Evolutionary conservation across 2,113 vertebrate species (phyloP), one percentile per base, ranked within the genome.

Genomic region (Callithrix jacchus): DNA sequence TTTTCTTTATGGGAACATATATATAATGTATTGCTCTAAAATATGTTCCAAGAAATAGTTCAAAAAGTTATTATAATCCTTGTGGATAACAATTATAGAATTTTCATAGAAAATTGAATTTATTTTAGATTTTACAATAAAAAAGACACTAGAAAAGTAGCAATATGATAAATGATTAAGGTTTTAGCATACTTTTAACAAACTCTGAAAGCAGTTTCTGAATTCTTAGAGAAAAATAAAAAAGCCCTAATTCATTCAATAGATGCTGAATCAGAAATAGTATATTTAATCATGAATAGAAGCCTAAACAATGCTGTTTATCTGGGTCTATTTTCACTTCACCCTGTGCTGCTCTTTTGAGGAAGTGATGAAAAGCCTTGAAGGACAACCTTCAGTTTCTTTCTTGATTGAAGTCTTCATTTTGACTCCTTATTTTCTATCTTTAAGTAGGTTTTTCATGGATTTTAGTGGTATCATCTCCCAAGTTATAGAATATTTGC

Each of bases 101-200:
- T 94, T 89, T 12, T 42, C 30, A 52, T 42, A 80, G 35, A 92
- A 93, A 93, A 77, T 47, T 77, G 42, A 77, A 79, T 85, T 21
- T 81, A 35, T 76, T 97, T 81, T 94, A 88, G 13, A 25, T 87
- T 87, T 92, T 91, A 71, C 4, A 82, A 90, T n/a, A 47, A 64
- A 90, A 83, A 66, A 47, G 8, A 0, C 30, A 47, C 25, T 47
- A 54, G 58, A 61, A 90, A 73, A 58, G 10, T 87, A 91, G 21
- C 85, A 71, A 61, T 52, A 96, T 68, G 27, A 85, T 64, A 64
- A 66, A 68, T 45, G 23, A 86, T 74, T 58, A 71, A 92, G 74
- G 52, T 96, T 76, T 79, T 16, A 68, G 54, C 10, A 35, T 76
- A 4, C 9, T 64, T 88, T 86, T 18, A 61, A 21, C 77, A 79